Evolutionary conservation across 2,888 invertebrate genomes (phyloP).

Genomic region (Euplagia quadripunctaria): DNA sequence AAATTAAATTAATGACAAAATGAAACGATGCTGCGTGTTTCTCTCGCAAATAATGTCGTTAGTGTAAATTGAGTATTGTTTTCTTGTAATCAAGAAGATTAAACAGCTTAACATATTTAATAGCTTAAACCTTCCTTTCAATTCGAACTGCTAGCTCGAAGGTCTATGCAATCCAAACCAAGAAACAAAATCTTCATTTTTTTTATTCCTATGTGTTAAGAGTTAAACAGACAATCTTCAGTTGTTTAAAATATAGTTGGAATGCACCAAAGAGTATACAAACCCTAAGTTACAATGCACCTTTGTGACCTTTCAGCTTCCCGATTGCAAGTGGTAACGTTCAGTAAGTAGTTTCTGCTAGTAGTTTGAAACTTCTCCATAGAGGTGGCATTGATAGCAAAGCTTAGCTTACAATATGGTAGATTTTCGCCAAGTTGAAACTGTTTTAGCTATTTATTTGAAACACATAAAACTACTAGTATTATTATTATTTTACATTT

Average conservation of each 20-base stretch:
- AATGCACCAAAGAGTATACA: too few relatives aligned
- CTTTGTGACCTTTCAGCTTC: neutral
- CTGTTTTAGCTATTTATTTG: too few relatives aligned
- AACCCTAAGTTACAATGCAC: too few relatives aligned
- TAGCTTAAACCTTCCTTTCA: neutral
- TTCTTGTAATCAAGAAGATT: neutral
- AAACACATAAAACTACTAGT: too few relatives aligned
- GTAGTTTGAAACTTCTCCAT: too few relatives aligned
- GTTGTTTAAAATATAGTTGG: too few relatives aligned
- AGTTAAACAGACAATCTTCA: neutral
- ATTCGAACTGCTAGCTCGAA: neutral
- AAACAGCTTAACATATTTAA: neutral
- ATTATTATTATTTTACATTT: neutral
- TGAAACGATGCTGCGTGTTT: neutral
- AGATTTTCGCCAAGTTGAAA: too few relatives aligned
- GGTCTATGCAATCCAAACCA: too few relatives aligned
- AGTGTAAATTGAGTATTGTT: neutral
- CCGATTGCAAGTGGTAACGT: neutral
- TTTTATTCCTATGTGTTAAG: neutral
- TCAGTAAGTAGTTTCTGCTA: neutral
- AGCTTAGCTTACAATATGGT: too few relatives aligned
- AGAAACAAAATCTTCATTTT: neutral
- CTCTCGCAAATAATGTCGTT: neutral
- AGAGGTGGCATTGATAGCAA: too few relatives aligned
- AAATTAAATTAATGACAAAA: neutral